Evolutionary conservation across 2,797 vertebrate species (phyloP).

Genomic region (Chloroceryle inda): DNA sequence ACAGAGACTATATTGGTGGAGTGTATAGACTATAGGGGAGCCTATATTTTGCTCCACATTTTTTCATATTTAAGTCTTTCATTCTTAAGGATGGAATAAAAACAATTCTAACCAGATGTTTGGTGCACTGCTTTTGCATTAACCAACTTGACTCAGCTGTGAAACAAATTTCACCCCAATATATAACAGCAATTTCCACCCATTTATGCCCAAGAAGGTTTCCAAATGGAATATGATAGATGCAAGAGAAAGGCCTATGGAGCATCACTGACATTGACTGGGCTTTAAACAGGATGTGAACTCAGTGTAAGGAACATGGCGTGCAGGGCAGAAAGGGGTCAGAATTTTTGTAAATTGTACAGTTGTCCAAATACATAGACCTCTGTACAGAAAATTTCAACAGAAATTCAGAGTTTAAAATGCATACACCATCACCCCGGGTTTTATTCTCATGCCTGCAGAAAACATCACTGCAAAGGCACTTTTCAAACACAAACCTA

Average conservation of each 20-base stretch:
- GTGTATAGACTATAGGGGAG: background rate
- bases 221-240: background rate
- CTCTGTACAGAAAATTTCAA: background rate
- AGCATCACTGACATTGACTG: background rate
- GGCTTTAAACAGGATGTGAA: background rate
- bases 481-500: background rate
- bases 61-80: background rate
- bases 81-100: background rate
- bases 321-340: accelerated
- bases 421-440: accelerated
- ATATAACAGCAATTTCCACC: background rate
- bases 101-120: background rate
- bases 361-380: background rate
- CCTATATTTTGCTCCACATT: background rate
- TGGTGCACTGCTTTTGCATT: background rate
- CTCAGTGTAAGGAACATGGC: accelerated
- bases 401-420: background rate
- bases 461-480: background rate
- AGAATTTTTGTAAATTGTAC: background rate
- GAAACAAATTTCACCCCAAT: background rate
- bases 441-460: accelerated
- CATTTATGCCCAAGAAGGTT: background rate
- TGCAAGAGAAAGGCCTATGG: background rate
- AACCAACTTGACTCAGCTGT: background rate
- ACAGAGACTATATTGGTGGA: background rate